Percentiles rank a stretch among this genome's conserved stretches.
Evolutionary conservation across 1,140 invertebrate species (phyloP).

Genomic region (Diploscapter pachys): DNA sequence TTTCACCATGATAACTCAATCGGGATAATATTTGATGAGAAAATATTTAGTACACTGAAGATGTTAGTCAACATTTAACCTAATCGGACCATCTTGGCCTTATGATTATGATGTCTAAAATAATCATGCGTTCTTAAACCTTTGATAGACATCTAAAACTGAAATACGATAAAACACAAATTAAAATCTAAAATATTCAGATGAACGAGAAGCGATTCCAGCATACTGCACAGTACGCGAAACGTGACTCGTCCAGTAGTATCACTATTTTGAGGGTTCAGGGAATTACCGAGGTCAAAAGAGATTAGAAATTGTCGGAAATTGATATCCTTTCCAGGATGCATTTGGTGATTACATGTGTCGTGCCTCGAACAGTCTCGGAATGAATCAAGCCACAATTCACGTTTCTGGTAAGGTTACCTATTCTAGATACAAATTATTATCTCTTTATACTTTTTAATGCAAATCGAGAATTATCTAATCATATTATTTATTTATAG

Average conservation of each 20-base stretch:
- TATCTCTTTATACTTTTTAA: conserved; percentile 2
- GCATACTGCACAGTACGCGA: conserved; percentile 11
- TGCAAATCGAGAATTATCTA: conserved; percentile 6
- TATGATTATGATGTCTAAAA: too few species aligned
- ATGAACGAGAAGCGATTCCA: conserved; percentile 29
- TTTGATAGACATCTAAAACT: too few species aligned
- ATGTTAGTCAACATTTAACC: too few species aligned
- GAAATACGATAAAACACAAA: neutral
- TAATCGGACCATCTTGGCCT: too few species aligned
- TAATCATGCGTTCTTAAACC: too few species aligned
- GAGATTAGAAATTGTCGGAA: too few species aligned
- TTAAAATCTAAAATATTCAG: conserved; percentile 15
- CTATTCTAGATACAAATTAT: conserved; percentile 23
- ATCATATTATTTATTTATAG: conserved; percentile 13
- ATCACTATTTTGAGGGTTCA: conserved; percentile 13
- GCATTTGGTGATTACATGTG: conserved; percentile 30
- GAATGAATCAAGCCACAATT: conserved; percentile 18
- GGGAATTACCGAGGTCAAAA: conserved; percentile 24
- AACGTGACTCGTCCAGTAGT: too few species aligned
- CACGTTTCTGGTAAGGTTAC: conserved; percentile 33
- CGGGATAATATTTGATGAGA: neutral
- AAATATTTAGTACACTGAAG: conserved; percentile 8
- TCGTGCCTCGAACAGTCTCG: conserved; percentile 32
- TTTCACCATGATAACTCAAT: neutral
- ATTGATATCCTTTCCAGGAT: conserved; percentile 1